These are phyloP conservation scores for Gymnorhina tibicen DNA, from an alignment of 2,113 vertebrate species.

Conservation along the genomic window DNA sequence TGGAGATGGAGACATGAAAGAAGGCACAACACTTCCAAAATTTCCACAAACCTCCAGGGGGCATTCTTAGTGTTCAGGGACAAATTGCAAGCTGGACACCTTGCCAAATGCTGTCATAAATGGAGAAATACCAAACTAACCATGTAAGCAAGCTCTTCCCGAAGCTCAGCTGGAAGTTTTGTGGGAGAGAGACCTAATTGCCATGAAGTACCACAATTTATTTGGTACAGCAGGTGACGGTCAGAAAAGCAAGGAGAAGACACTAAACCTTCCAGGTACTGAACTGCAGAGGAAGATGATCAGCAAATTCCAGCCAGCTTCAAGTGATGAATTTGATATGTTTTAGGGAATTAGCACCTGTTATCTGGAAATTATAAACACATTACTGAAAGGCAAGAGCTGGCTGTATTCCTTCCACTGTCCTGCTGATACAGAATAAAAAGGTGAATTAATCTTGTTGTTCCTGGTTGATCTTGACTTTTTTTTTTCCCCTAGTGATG, in stretches of 20 bases:
- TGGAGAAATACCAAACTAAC: background rate
- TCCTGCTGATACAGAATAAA: background rate
- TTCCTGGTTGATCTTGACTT: background rate
- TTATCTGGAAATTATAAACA: background rate
- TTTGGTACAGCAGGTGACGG: background rate
- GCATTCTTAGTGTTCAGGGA: background rate
- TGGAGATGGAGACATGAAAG: rapidly evolving
- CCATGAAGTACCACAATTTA: background rate
- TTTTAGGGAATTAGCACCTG: background rate
- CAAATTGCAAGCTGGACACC: background rate
- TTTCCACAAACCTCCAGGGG: background rate
- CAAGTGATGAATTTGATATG: background rate
- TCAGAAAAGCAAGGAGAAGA: background rate
- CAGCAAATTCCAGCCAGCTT: background rate
- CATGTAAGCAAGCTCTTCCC: background rate
- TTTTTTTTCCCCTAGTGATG: background rate
- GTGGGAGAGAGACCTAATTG: background rate
- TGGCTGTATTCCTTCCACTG: background rate
- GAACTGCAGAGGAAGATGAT: background rate
- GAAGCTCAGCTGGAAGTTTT: background rate
- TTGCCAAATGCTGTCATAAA: background rate
- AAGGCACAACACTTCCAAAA: background rate
- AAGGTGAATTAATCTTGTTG: background rate
- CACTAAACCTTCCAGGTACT: background rate
- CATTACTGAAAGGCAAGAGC: background rate